A percentile compares a stretch with the other conserved stretches of the same genome.
These are phyloP conservation scores for Neocrepidodera transversa DNA, from an alignment of 2,888 invertebrate species.

Conservation along the genomic window DNA sequence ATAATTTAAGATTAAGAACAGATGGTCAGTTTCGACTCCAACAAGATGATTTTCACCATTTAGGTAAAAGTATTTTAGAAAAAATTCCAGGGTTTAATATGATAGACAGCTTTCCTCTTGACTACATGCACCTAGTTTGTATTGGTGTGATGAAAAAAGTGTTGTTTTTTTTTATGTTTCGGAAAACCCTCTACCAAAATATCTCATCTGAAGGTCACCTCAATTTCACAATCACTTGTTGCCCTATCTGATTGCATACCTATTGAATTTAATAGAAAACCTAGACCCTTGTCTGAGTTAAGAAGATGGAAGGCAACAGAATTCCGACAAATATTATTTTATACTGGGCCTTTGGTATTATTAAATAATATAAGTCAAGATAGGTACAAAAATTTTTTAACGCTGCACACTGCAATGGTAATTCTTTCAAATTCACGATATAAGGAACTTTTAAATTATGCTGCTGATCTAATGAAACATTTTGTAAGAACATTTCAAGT, in stretches of 20 bases:
- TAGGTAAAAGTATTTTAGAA: constrained; percentile 32
- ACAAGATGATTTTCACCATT: constrained; percentile 32
- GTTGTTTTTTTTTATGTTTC: not conserved
- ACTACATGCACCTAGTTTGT: constrained; percentile 3
- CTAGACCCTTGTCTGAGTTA: constrained; percentile 22
- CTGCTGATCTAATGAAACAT: constrained; percentile 30
- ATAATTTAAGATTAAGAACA: constrained; percentile 38
- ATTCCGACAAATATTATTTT: constrained; percentile 32
- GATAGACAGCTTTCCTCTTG: not conserved
- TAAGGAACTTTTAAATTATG: constrained; percentile 27
- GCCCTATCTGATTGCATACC: not conserved
- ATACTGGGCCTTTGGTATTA: constrained; percentile 32
- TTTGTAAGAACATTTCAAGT: constrained; percentile 38
- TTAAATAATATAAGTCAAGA: not conserved
- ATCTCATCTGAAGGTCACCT: not conserved
- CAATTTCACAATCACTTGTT: not conserved
- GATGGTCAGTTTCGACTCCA: constrained; percentile 27
- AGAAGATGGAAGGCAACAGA: constrained; percentile 36
- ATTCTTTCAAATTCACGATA: constrained; percentile 11
- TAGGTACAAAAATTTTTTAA: constrained; percentile 12
- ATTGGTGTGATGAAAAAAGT: not conserved
- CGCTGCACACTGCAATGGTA: not conserved
- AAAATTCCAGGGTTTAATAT: constrained; percentile 1
- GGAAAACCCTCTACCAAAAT: constrained; percentile 3
- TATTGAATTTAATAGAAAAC: constrained; percentile 24